These are phyloP conservation scores for Phyllostomus hastatus DNA, from an alignment of 2,113 vertebrate species.

Conservation along the genomic window DNA sequence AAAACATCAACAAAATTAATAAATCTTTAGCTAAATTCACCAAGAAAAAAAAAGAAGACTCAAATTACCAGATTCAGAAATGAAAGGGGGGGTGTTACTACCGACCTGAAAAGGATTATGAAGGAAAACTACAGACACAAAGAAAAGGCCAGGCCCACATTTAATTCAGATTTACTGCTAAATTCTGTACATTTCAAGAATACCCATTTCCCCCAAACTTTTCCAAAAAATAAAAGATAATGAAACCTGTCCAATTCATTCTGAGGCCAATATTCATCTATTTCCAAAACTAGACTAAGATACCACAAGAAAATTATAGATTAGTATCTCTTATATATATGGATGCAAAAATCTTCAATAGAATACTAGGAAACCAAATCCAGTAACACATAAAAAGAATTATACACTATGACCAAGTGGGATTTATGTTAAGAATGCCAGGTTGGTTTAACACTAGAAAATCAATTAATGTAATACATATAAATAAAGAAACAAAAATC, in stretches of 20 bases:
- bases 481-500: neutral
- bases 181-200: neutral
- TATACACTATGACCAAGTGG: neutral
- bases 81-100: neutral
- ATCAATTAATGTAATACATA: neutral
- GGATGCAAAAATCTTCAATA: neutral
- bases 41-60: neutral
- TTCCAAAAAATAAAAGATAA: neutral
- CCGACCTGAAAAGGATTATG: neutral
- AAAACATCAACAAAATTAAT: neutral
- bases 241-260: neutral
- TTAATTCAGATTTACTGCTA: neutral
- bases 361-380: neutral
- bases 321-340: neutral
- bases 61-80: slow-evolving; percentile 17
- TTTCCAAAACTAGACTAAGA: neutral
- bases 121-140: neutral
- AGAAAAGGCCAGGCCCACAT: neutral
- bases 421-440: neutral
- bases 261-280: neutral
- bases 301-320: neutral
- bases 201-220: neutral
- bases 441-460: neutral
- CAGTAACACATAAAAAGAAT: neutral
- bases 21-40: neutral